Conservation (phyloP, 2,797 vertebrate genomes). For the Labeo calbasu region DNA sequence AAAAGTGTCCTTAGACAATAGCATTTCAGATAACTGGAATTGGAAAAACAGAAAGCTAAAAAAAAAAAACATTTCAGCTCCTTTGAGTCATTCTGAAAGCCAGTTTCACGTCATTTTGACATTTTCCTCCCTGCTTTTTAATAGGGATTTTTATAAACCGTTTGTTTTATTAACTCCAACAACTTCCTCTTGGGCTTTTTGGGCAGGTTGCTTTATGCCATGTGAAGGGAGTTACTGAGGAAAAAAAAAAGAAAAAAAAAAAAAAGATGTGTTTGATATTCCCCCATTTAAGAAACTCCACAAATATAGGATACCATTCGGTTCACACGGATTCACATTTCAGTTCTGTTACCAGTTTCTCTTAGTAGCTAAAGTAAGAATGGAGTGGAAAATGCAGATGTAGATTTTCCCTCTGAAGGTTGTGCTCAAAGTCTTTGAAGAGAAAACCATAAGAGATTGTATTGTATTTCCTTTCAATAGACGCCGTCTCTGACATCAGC, state of each 20-base stretch:
- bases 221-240: not conserved
- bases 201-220: constrained; percentile 11
- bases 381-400: constrained; percentile 1
- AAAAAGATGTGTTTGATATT: not conserved
- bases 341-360: not conserved
- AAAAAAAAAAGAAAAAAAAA: not conserved
- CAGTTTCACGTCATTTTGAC: constrained; percentile 6
- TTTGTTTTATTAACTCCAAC: constrained; percentile 4
- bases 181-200: constrained; percentile 16
- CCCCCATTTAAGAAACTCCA: not conserved
- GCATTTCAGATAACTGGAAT: constrained; percentile 34
- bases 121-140: not conserved
- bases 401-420: not conserved
- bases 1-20: constrained; percentile 32
- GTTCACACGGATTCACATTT: constrained; percentile 19
- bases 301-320: constrained; percentile 10
- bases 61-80: not conserved
- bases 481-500: constrained; percentile 26
- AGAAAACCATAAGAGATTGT: constrained; percentile 2
- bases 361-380: not conserved
- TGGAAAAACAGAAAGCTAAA: not conserved
- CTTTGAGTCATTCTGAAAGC: not conserved
- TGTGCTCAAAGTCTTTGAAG: not conserved
- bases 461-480: constrained; percentile 24
- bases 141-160: not conserved